phyloP scores from a whole-genome alignment of 2,113 vertebrate genomes.

The Phycodurus eques region DNA sequence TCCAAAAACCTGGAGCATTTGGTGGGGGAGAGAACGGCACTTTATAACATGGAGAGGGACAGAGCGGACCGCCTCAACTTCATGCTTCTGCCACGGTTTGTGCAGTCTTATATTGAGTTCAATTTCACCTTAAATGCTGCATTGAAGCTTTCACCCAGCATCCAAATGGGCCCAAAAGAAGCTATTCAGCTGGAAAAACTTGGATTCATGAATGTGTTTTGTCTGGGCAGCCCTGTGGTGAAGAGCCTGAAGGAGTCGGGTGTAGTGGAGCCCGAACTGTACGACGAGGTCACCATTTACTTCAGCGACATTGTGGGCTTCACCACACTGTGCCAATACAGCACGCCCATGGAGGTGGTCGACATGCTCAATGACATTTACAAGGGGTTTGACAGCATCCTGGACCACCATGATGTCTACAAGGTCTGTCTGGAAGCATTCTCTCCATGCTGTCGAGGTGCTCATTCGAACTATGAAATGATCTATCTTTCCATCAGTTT shows the following conservation, averaged over 20 bases:
- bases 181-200: neutral
- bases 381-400: slow-evolving; percentile 91
- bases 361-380: slow-evolving; percentile 99
- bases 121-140: too few relatives aligned
- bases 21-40: slow-evolving; percentile 90
- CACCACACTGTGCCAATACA: slow-evolving; percentile 96
- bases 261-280: slow-evolving; percentile 89
- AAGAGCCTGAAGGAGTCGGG: slow-evolving; percentile 93
- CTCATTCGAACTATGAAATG: too few relatives aligned
- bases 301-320: slow-evolving; percentile 99
- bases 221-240: slow-evolving; percentile 82
- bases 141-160: neutral
- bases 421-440: slow-evolving; percentile 73
- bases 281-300: slow-evolving; percentile 94
- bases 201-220: neutral
- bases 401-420: slow-evolving; percentile 95
- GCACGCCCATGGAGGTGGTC: slow-evolving; percentile 97
- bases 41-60: slow-evolving; percentile 95
- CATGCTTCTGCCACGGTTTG: slow-evolving; percentile 93
- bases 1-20: slow-evolving; percentile 91
- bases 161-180: neutral
- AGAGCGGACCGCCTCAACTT: slow-evolving; percentile 90
- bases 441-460: too few relatives aligned
- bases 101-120: neutral
- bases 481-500: too few relatives aligned